phyloP scores from a whole-genome alignment of 2,113 vertebrate genomes.

The Microcebus ravelobensis region DNA sequence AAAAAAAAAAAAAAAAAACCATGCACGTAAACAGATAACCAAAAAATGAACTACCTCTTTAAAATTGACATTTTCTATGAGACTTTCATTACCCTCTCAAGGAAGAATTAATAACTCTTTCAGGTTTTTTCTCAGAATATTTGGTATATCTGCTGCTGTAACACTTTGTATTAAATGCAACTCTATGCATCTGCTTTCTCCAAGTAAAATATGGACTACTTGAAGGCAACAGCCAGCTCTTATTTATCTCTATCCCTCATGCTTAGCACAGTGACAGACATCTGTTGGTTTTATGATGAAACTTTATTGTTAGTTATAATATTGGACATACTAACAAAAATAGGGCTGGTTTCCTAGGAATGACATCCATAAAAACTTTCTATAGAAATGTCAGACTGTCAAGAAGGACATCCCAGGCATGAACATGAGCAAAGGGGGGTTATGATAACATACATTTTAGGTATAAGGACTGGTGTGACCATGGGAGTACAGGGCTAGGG shows the following conservation, averaged over 20 bases:
- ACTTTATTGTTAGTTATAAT: background rate
- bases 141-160: background rate
- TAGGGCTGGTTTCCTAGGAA: background rate
- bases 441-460: background rate
- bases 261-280: background rate
- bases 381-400: background rate
- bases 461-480: too few species aligned
- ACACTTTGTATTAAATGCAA: background rate
- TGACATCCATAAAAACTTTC: background rate
- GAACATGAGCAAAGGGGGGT: background rate
- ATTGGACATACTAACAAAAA: background rate
- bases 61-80: background rate
- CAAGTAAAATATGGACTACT: background rate
- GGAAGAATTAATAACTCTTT: background rate
- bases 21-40: background rate
- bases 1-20: too few species aligned
- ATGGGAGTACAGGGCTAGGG: background rate
- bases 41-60: background rate
- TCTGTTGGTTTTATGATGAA: background rate
- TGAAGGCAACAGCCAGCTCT: background rate
- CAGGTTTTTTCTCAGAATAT: background rate
- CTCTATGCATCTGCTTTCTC: background rate
- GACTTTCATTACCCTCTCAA: background rate
- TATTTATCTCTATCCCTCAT: background rate
- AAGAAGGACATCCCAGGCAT: background rate